Percentiles rank a stretch among this genome's conserved stretches.
These are phyloP conservation scores for Zaprionus ghesquierei DNA, from an alignment of 1,140 invertebrate species.

Conservation along the genomic window DNA sequence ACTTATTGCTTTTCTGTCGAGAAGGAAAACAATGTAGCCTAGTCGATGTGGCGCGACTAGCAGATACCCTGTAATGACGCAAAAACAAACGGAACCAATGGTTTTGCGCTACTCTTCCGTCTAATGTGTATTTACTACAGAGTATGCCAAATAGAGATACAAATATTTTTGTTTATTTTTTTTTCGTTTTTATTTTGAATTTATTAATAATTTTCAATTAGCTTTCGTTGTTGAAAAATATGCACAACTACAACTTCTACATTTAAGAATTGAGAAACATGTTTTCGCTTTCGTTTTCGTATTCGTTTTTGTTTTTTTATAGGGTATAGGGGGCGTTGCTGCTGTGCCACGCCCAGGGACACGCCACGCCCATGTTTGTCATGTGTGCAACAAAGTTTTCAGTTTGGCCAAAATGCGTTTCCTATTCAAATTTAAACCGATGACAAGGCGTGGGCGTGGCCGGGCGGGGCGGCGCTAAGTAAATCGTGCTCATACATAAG, in stretches of 20 bases:
- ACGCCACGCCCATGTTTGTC: conserved; percentile 48
- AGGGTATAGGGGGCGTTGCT: neutral
- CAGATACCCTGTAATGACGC: neutral
- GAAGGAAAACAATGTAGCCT: neutral
- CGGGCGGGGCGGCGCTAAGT: conserved; percentile 4
- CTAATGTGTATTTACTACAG: conserved; percentile 8
- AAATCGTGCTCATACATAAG: conserved; percentile 30
- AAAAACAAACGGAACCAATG: neutral
- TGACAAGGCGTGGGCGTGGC: conserved; percentile 48
- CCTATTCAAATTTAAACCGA: conserved; percentile 73
- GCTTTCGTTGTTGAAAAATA: conserved; percentile 69
- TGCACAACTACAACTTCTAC: conserved; percentile 55
- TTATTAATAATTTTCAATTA: conserved; percentile 57
- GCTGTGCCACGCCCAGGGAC: conserved; percentile 30
- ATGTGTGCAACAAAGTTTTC: conserved; percentile 66
- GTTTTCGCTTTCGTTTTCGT: conserved; percentile 9
- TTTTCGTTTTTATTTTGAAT: conserved; percentile 16
- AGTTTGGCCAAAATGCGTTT: conserved; percentile 58
- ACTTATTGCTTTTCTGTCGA: conserved; percentile 48
- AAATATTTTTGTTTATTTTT: conserved; percentile 2
- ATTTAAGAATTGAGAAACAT: conserved; percentile 45
- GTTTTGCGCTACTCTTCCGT: neutral
- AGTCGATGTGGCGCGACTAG: neutral
- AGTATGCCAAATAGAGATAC: conserved; percentile 1
- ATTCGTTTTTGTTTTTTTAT: conserved; percentile 10